Percentiles rank a stretch among this genome's conserved stretches.
Evolutionary conservation across 1,140 invertebrate species (phyloP).

Genomic region (Drosophila orosa): DNA sequence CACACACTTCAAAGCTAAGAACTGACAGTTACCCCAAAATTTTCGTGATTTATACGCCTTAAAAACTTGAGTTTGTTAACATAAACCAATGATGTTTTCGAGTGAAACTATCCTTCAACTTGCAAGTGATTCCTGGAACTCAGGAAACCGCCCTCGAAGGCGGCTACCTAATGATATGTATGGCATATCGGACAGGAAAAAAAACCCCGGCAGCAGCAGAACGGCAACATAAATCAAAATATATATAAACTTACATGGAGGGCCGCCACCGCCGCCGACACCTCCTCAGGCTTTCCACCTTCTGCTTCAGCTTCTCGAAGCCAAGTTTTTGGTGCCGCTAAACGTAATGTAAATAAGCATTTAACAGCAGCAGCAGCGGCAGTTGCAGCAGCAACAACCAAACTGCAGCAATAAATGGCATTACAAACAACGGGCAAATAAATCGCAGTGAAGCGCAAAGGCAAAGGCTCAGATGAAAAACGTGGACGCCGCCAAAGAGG

Average conservation of each 20-base stretch:
- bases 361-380: constrained; percentile 59
- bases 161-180: constrained; percentile 68
- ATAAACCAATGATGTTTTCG: not conserved
- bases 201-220: constrained; percentile 25
- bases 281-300: constrained; percentile 31
- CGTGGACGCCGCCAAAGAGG: constrained; percentile 37
- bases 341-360: constrained; percentile 84
- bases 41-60: no score
- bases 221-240: constrained; percentile 75
- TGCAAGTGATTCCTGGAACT: constrained; percentile 1
- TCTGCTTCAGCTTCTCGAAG: constrained; percentile 24
- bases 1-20: not conserved
- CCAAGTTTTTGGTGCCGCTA: constrained; percentile 68
- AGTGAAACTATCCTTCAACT: not conserved
- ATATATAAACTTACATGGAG: constrained; percentile 27
- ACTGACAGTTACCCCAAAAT: not conserved
- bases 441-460: constrained; percentile 78
- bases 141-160: constrained; percentile 24
- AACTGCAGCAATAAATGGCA: constrained; percentile 70
- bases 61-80: not conserved
- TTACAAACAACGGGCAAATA: constrained; percentile 80
- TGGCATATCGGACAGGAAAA: constrained; percentile 58
- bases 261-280: constrained; percentile 1
- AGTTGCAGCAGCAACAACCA: constrained; percentile 32
- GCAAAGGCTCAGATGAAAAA: constrained; percentile 66